Conservation (phyloP, 2,113 vertebrate genomes). For the Syngnathus scovelli region DNA sequence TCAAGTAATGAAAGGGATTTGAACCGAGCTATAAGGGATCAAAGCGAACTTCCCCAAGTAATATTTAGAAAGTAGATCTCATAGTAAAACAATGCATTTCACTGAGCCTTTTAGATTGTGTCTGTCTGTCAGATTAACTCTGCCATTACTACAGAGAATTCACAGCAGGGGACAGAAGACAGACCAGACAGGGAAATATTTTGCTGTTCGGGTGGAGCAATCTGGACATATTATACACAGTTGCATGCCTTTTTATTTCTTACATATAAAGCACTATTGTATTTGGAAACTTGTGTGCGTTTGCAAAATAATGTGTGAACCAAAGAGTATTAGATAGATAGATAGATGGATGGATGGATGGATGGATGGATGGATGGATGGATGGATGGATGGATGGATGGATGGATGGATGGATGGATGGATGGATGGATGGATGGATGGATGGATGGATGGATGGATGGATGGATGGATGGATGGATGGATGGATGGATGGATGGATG, state of each 20-base stretch:
- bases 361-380: no score
- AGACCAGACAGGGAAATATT: conserved; percentile 22
- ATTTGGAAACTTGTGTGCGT: neutral
- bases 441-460: no score
- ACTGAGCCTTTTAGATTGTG: conserved; percentile 33
- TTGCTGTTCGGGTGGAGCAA: neutral
- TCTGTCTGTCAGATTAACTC: conserved; percentile 54
- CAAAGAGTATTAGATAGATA: neutral
- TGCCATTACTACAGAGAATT: conserved; percentile 40
- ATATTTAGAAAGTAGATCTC: conserved; percentile 41
- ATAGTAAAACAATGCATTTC: conserved; percentile 41
- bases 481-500: no score
- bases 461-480: no score
- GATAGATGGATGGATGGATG: no score
- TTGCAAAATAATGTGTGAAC: neutral
- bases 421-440: no score
- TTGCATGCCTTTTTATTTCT: neutral
- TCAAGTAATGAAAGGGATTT: conserved; percentile 63
- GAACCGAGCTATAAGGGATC: conserved; percentile 32
- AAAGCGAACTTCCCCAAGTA: conserved; percentile 38
- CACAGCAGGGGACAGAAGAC: conserved; percentile 32
- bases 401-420: no score
- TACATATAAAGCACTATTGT: no score
- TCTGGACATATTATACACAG: neutral
- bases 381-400: no score